Base-by-base conservation (phyloP, 2,113 vertebrate species). In the Ramphastos sulfuratus region DNA sequence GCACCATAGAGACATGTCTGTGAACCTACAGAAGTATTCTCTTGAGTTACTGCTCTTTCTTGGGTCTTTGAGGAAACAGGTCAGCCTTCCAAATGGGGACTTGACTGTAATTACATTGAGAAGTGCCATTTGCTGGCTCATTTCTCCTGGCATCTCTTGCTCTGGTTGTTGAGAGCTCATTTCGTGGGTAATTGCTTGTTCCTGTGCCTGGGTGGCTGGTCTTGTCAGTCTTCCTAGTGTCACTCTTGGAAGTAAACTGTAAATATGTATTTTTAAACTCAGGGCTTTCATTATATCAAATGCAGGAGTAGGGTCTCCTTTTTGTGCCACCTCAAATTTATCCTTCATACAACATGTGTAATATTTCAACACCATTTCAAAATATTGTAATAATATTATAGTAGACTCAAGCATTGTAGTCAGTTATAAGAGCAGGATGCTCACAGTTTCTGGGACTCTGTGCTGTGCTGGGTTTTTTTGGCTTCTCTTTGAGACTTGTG, bases 391-490 rank as follows among this genome's bases (percentile, higher is more conserved):
- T 78, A 80, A 83, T 80, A 24, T 60, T 88, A 65, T 79, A 84
- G 65, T 72, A 83, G 65, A 60, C 2, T 1, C 16, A 37, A 75
- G 35, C 83, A 39, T 87, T 91, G 52, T 4, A 79, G 79, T 82
- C 87, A 69, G 58, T 95, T 92, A 59, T 88, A 86, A 93, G 50
- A 85, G 60, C 90, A 87, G 80, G 90, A 93, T 92, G 87, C 87
- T 93, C 61, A 77, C 4, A 3, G 71, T 65, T 95, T 90, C 93
- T 94, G 85, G 59, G 85, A 65, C 73, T 91, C 39, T 35, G n/a
- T 2, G 3, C 56, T 79, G 76, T 86, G 96, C 85, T 63, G 2
- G 14, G 9, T 2, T 11, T 66, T 80, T 85, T 76, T 93, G 72
- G 79, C 90, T 88, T 83, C 72, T 78, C 73, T 95, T 52, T 78